phyloP scores from a whole-genome alignment of 2,797 vertebrate genomes.

The Hoplostethus mediterraneus region DNA sequence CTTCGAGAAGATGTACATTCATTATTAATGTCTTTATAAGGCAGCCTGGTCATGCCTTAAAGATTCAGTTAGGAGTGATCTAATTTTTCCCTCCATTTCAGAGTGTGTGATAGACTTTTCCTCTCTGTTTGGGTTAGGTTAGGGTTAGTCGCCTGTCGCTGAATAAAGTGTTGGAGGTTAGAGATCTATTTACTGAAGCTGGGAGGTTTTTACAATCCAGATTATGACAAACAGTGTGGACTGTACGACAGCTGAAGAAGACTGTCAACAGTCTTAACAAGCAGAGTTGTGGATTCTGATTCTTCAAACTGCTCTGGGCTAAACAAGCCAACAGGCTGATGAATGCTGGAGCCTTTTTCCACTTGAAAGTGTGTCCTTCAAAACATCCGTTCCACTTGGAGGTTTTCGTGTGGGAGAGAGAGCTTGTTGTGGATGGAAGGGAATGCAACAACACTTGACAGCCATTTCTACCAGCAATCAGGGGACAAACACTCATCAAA shows the following conservation, averaged over 20 bases:
- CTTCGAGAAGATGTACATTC: no score
- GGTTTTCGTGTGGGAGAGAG: conserved; percentile 50
- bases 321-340: background rate
- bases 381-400: conserved; percentile 44
- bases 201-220: conserved; percentile 3
- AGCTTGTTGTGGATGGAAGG: conserved; percentile 45
- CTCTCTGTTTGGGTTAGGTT: no score
- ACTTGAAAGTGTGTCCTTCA: conserved; percentile 63
- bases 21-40: no score
- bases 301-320: background rate
- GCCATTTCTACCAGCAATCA: conserved; percentile 39
- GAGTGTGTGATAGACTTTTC: no score
- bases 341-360: conserved; percentile 16
- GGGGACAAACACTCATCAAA: conserved; percentile 63
- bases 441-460: conserved; percentile 47
- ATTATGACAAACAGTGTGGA: background rate
- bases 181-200: conserved; percentile 25
- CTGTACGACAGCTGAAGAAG: conserved; percentile 1
- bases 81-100: no score
- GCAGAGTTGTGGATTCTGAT: background rate
- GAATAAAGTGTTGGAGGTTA: conserved; percentile 4
- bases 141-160: no score
- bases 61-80: no score
- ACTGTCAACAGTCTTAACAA: background rate
- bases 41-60: no score